phyloP scores from a whole-genome alignment of 2,113 vertebrate genomes.

The Megaceryle torquata region DNA sequence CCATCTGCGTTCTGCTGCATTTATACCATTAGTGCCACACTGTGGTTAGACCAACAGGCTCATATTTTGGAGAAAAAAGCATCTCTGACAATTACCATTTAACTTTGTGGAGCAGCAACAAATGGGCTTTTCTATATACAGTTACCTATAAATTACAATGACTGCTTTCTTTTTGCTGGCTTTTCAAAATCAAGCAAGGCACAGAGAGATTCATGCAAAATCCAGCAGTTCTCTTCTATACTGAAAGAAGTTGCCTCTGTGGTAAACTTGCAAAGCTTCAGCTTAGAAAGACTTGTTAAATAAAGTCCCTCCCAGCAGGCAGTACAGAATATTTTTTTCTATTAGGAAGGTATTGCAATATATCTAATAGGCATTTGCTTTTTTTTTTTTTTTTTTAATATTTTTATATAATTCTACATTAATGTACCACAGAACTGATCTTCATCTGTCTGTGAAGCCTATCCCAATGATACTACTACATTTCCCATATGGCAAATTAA shows the following conservation, averaged over 20 bases:
- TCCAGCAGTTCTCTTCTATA: background rate
- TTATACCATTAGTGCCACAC: slow-evolving; percentile 64
- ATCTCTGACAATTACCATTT: background rate
- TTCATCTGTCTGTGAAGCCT: background rate
- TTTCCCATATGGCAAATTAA: background rate
- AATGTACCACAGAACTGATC: background rate
- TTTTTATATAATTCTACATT: background rate
- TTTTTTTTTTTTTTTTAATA: background rate
- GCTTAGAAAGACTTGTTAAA: background rate
- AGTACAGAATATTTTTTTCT: background rate
- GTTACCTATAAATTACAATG: slow-evolving; percentile 5
- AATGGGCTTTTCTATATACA: background rate
- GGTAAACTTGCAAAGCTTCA: background rate
- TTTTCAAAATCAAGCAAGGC: background rate
- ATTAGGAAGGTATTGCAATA: background rate
- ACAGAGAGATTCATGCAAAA: background rate
- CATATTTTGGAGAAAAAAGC: background rate
- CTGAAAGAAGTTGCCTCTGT: background rate
- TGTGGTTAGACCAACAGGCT: slow-evolving; percentile 50
- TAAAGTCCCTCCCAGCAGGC: background rate
- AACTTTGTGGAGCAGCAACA: background rate
- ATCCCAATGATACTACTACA: background rate
- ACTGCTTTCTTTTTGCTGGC: background rate
- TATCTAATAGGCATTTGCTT: background rate
- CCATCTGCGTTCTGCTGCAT: slow-evolving; percentile 52